Base-by-base conservation (phyloP, 1,140 invertebrate species). In the Drosophila teissieri region DNA sequence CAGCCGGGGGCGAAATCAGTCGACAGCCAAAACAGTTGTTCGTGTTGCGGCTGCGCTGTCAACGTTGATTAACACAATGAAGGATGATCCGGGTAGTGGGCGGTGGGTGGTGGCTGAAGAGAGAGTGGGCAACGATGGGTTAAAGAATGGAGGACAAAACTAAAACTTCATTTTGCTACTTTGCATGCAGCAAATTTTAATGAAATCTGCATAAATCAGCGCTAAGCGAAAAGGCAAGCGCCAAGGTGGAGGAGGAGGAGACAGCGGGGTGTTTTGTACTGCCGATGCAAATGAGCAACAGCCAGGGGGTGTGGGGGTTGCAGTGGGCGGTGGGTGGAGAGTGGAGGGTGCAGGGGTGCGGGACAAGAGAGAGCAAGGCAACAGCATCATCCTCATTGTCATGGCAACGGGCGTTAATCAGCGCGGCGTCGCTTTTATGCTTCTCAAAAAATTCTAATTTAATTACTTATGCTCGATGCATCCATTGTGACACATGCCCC, bases 401-500 rank as follows among this genome's bases (percentile, higher is more conserved):
- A 82, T 86, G 82, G 75, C 58, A 88, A 86, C 79, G 83, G 82
- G 78, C 83, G 79, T 88, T 88, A 86, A 86, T 88, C 83, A 88
- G 69, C 54, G 55, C 57, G 34, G 67, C 80, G 73, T 73, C 75
- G 74, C 72, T 81, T 88, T 85, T 56, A 80, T 83, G 70, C 79
- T 90, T 81, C 77, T 83, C 79, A 85, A 84, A 89, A 88, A 90
- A 85, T 82, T 90, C 90, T 91, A 91, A 91, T 91, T 91, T 91
- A 91, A 91, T 91, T 91, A 91, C 90, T 91, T 91, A 91, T 91
- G 90, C 90, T 89, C 76, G 65, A 79, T 91, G 90, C 83, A 90
- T 80, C 79, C 75, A 90, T 90, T 91, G 89, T 91, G 80, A 91
- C 72, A 88, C 58, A 82, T 48, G 37, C 67, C 11, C 67, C 62